Evolutionary conservation across 2,797 vertebrate genomes (phyloP).

Genomic region (Tamandua tetradactyla): DNA sequence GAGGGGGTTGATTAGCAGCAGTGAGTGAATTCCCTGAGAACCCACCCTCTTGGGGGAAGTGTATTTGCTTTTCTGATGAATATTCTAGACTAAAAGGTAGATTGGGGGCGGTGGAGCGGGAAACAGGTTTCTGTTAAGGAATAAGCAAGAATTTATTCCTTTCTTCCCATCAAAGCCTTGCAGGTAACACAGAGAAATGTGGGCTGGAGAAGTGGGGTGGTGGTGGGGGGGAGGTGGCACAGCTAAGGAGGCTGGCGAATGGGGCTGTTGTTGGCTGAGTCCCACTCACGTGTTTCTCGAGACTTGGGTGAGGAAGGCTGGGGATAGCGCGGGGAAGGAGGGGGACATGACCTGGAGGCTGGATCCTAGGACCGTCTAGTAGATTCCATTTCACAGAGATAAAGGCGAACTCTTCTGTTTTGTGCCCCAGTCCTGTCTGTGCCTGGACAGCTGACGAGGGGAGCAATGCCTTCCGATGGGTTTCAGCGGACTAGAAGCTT

Average conservation of each 20-base stretch:
- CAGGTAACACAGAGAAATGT: neutral
- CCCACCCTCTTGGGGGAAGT: neutral
- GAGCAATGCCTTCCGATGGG: neutral
- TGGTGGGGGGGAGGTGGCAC: neutral
- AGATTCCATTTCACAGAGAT: neutral
- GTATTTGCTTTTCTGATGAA: neutral
- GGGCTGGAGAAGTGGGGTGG: neutral
- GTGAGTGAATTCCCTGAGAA: neutral
- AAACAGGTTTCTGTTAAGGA: constrained; percentile 5
- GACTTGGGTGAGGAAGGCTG: neutral
- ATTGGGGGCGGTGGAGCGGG: neutral
- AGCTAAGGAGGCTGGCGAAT: neutral
- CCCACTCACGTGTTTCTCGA: neutral
- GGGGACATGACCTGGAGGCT: neutral
- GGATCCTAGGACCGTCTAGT: neutral
- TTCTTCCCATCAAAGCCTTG: neutral
- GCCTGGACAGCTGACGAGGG: neutral
- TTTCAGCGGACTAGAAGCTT: neutral
- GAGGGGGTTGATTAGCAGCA: neutral
- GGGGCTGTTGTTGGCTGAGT: neutral
- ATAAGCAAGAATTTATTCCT: constrained; percentile 24
- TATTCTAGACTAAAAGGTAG: constrained; percentile 46
- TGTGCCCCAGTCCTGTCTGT: neutral
- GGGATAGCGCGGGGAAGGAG: neutral
- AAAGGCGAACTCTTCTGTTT: neutral